Base-by-base conservation (phyloP, 2,113 vertebrate genomes). In the Anhinga anhinga region DNA sequence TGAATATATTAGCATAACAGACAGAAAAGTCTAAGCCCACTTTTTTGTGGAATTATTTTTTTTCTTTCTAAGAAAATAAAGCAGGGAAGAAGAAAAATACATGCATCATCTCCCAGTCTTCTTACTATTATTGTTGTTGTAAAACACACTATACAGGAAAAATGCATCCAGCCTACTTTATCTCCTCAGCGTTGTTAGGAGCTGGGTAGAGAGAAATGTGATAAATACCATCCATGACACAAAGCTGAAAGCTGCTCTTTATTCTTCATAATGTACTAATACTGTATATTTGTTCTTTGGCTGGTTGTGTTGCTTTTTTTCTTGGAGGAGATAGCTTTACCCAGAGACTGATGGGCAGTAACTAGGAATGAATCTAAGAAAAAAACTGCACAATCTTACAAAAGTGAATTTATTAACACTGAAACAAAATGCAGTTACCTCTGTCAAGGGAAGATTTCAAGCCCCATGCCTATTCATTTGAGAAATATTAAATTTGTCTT, bases 1-100 rank as follows among this genome's bases (percentile, higher is more conserved):
- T 98, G 98, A 98, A 98, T 98, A 98, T 94, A 98, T 98, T 98
- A 98, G 94, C 97, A 98, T 98, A 97, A 97, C 96, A 98, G 97
- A 97, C 94, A 97, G 96, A 97, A 98, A 98, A 93, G 90, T 97
- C 96, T 97, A 96, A 97, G 85, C 92, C 91, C 80, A 95, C 82
- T 94, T 96, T 96, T 91, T 62, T 91, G 79, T 45, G 95, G 78
- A 66, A 69, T 5, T 44, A 34, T 42, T 93, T 73, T 62, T 86
- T 86, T 74, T 59, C 38, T 95, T 97, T 94, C 50, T 84, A 93
- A 95, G 63, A 95, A 93, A 96, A 98, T 86, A 93, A 97, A 98
- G 52, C 82, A 53, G 29, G 19, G 81, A 96, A 81, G 52, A 88
- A 72, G 49, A 55, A 89, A 95, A 96, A 76, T n/a, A 6, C 21